Conservation (phyloP, 2,113 vertebrate genomes). For the Vanacampus margaritifer region DNA sequence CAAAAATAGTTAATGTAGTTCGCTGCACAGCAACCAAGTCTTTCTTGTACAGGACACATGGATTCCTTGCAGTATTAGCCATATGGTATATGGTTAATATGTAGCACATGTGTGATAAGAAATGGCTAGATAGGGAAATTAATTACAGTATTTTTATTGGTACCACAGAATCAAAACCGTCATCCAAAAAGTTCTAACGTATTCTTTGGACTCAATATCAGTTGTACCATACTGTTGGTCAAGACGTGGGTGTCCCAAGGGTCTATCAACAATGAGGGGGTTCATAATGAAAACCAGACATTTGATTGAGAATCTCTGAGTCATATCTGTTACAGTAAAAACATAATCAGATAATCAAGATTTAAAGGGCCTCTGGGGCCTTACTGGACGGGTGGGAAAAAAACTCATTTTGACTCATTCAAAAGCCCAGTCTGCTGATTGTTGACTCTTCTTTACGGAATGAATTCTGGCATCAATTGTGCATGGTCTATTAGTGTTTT, state of each 20-base stretch:
- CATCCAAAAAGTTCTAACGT: constrained; percentile 4
- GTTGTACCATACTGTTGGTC: background rate
- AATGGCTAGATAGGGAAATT: constrained; percentile 1
- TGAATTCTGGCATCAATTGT: background rate
- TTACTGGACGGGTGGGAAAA: constrained; percentile 30
- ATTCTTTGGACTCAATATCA: constrained; percentile 4
- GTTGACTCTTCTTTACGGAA: constrained; percentile 4
- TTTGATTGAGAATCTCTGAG: constrained; percentile 32
- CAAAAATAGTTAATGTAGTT: too few species aligned
- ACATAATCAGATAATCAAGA: constrained; percentile 21
- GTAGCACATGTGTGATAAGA: constrained; percentile 49
- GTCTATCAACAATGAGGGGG: background rate
- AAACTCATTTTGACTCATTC: constrained; percentile 3
- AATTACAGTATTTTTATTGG: constrained; percentile 16
- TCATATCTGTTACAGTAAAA: constrained; percentile 40
- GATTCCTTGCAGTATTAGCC: too few species aligned
- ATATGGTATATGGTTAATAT: background rate
- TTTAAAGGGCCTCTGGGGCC: background rate
- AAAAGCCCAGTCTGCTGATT: background rate
- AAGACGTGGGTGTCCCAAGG: constrained; percentile 6
- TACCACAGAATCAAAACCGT: constrained; percentile 19
- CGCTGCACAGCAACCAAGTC: too few species aligned
- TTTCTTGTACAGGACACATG: background rate
- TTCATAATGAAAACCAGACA: constrained; percentile 4
- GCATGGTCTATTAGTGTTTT: background rate